Evolutionary conservation across 2,113 vertebrate species (phyloP).

Genomic region (Esox niger): DNA sequence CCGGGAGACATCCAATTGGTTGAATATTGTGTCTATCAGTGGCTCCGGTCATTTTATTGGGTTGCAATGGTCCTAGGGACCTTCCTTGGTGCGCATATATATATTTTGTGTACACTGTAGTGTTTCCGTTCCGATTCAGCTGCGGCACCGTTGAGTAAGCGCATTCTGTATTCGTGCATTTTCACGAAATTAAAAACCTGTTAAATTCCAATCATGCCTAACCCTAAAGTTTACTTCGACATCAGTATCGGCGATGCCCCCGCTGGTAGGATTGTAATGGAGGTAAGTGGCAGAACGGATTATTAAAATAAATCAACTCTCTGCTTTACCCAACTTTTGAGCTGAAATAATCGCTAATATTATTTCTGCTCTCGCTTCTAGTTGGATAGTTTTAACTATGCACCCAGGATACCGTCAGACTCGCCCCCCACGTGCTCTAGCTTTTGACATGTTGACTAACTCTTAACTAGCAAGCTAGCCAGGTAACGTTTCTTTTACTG

Average conservation of each 20-base stretch:
- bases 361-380: no score
- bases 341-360: no score
- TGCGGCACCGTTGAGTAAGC: conserved; percentile 11
- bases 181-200: not conserved
- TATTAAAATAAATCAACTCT: not conserved
- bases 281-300: conserved; percentile 63
- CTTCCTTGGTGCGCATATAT: conserved; percentile 25
- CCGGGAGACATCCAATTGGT: conserved; percentile 23
- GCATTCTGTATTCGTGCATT: not conserved
- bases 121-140: conserved; percentile 33
- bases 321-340: not conserved
- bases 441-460: no score
- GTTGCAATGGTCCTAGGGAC: not conserved
- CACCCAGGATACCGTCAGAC: no score
- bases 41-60: conserved; percentile 18
- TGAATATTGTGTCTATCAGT: conserved; percentile 2
- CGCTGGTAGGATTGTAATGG: conserved; percentile 73
- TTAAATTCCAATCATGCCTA: conserved; percentile 59
- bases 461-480: no score
- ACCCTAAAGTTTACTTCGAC: conserved; percentile 76
- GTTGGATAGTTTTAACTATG: no score
- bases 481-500: no score
- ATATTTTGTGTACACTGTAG: conserved; percentile 34
- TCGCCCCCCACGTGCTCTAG: no score
- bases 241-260: conserved; percentile 45